phyloP scores from a whole-genome alignment of 2,113 vertebrate species.

The Aramus guarauna region DNA sequence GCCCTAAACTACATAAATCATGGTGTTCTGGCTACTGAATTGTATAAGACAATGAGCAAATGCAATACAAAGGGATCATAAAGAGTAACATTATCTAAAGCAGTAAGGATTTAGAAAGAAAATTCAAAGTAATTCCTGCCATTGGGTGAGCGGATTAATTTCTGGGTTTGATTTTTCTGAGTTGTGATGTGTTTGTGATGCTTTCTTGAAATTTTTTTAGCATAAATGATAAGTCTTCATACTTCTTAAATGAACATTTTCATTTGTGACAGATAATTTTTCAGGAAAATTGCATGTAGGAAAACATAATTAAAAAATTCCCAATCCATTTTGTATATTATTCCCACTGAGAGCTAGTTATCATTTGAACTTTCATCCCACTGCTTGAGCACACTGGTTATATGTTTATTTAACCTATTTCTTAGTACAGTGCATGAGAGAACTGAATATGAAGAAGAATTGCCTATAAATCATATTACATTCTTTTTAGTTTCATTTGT shows the following conservation, averaged over 20 bases:
- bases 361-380: neutral
- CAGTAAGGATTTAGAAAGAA: neutral
- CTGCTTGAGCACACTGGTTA: neutral
- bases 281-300: neutral
- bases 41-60: neutral
- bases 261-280: neutral
- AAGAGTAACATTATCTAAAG: neutral
- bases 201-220: neutral
- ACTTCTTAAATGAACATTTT: neutral
- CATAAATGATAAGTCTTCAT: neutral
- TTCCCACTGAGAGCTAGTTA: neutral
- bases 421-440: neutral
- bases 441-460: neutral
- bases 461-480: neutral
- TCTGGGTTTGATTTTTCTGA: neutral
- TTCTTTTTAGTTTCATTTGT: neutral
- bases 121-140: neutral
- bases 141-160: neutral
- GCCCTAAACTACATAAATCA: neutral
- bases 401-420: neutral
- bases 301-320: neutral
- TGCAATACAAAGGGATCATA: neutral
- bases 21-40: neutral
- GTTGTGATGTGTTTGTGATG: neutral
- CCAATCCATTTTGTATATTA: neutral